Base-by-base conservation (phyloP, 2,888 invertebrate species). In the Quadroppia sp. region DNA sequence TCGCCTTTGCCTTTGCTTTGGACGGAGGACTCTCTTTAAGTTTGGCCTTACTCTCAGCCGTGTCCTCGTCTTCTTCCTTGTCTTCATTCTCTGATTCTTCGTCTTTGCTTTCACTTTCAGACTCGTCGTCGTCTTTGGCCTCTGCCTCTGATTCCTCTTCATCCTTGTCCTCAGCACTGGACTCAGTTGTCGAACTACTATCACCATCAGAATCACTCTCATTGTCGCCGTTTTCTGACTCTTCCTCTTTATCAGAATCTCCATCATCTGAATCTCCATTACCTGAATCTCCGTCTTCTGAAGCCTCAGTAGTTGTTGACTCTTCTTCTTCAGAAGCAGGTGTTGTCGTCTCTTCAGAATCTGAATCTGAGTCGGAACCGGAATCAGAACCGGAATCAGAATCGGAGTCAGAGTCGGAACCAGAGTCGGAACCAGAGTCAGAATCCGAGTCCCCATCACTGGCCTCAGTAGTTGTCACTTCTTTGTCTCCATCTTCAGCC, bases 311-410 rank as follows among this genome's bases (percentile, higher is more conserved):
- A 2, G 59, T 59, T 7, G 42, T 17, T n/a, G n/a, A n/a, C n/a
- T 73, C 74, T 64, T 50, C 71, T 30, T 23, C 74, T n/a, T 61
- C 64, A 17, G 17, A 30, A n/a, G n/a, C n/a, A n/a, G n/a, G n/a
- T n/a, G n/a, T n/a, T n/a, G n/a, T n/a, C n/a, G n/a, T n/a, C 23
- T 74, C 71, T 11, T 71, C 69, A 32, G 50, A 2, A 23, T 70
- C 40, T 45, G 40, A 20, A 13, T 69, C 64, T 30, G 59, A 61
- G 61, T 61, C 15, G 61, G 30, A 17, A 25, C 28, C 28, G 30
- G 32, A 32, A 15, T 32, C 17, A 32, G 17, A 2, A 32, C 61
- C n/a, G n/a, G n/a, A n/a, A n/a, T n/a, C n/a, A n/a, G n/a, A n/a
- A n/a, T n/a, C n/a, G n/a, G n/a, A n/a, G n/a, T 50, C 50, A 4